Evolutionary conservation across 2,888 invertebrate species (phyloP).

Genomic region (Agelastica alni): DNA sequence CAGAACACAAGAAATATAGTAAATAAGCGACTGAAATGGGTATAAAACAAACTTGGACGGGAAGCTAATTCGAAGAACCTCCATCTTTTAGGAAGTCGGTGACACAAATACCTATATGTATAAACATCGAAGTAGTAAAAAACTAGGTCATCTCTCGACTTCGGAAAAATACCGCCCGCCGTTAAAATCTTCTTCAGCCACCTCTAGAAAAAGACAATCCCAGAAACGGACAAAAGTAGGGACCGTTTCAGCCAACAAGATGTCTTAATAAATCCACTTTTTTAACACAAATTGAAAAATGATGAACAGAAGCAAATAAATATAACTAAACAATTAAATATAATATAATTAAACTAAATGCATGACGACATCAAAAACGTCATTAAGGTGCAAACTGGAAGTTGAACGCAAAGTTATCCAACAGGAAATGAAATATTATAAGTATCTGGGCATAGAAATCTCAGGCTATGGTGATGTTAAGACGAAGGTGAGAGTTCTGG

Average conservation of each 20-base stretch:
- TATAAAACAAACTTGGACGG: not conserved
- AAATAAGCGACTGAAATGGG: not conserved
- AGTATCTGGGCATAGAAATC: no score
- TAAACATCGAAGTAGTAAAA: not conserved
- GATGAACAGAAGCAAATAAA: no score
- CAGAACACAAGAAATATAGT: not conserved
- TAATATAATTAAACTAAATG: no score
- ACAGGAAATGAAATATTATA: no score
- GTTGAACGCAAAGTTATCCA: no score
- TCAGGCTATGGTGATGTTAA: no score
- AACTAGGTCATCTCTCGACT: conserved; percentile 3
- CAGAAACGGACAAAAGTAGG: not conserved
- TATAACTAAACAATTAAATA: no score
- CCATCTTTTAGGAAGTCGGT: conserved; percentile 3
- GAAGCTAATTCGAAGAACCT: conserved; percentile 1
- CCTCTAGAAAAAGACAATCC: not conserved
- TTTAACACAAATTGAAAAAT: not conserved
- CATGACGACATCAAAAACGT: no score
- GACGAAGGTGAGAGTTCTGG: no score
- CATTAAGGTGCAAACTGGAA: no score
- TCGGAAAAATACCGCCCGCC: conserved; percentile 1
- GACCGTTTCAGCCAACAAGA: not conserved
- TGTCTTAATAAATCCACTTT: not conserved
- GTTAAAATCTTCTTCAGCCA: conserved; percentile 1
- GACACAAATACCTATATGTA: conserved; percentile 16